phyloP scores from a whole-genome alignment of 2,113 vertebrate genomes.

The Erythrocercus mccallii region DNA sequence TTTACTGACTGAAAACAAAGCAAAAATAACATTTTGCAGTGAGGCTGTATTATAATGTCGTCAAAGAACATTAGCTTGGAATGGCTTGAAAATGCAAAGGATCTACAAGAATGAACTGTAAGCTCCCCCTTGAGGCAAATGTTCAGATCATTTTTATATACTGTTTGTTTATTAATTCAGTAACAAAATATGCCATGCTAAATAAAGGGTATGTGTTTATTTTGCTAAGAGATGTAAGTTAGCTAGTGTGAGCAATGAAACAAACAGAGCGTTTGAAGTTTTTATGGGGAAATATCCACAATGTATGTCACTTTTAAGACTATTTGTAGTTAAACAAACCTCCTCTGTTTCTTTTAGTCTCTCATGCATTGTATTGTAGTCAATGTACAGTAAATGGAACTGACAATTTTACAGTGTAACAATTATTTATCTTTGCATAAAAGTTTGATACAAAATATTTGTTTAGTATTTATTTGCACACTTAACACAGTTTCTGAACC shows the following conservation, averaged over 20 bases:
- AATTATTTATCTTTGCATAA: constrained; percentile 79
- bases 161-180: constrained; percentile 69
- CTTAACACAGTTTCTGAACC: not conserved
- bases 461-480: constrained; percentile 67
- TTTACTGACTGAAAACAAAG: constrained; percentile 47
- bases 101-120: constrained; percentile 76
- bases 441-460: constrained; percentile 74
- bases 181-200: constrained; percentile 70
- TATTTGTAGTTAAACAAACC: constrained; percentile 52
- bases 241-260: constrained; percentile 52
- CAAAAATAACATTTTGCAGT: constrained; percentile 48
- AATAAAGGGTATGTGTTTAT: constrained; percentile 72
- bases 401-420: constrained; percentile 69
- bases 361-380: constrained; percentile 61
- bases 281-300: constrained; percentile 41
- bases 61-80: constrained; percentile 77
- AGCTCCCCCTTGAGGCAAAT: constrained; percentile 79
- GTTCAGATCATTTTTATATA: constrained; percentile 75
- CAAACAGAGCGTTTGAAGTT: constrained; percentile 44
- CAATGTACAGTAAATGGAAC: constrained; percentile 67
- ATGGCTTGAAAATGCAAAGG: constrained; percentile 79
- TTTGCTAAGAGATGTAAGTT: constrained; percentile 66
- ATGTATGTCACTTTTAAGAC: constrained; percentile 52
- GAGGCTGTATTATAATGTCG: constrained; percentile 49
- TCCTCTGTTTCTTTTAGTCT: constrained; percentile 57